Percentiles rank a stretch among this genome's conserved stretches.
Evolutionary conservation across 2,888 invertebrate species (phyloP).

Genomic region (Heteromurus nitidus): DNA sequence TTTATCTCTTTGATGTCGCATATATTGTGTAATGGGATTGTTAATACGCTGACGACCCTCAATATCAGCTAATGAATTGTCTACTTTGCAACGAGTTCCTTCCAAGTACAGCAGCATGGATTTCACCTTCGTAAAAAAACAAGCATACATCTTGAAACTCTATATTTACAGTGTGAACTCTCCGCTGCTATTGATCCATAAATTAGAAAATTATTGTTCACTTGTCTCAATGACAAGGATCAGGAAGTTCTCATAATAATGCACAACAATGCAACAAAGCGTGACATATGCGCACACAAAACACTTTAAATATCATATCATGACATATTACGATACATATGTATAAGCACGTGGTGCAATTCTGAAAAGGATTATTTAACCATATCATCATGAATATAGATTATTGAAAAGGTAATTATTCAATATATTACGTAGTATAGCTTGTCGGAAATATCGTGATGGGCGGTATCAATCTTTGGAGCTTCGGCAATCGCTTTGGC

Average conservation of each 20-base stretch:
- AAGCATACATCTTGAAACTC: conserved; percentile 7
- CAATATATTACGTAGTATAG: conserved; percentile 85
- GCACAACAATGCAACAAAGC: background rate
- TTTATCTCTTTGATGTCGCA: conserved; percentile 87
- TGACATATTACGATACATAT: no score
- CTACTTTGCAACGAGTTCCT: conserved; percentile 91
- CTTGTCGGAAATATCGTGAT: conserved; percentile 93
- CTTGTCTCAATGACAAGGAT: conserved; percentile 5
- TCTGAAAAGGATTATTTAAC: no score
- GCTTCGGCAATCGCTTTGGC: conserved; percentile 90
- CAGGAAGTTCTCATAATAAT: conserved; percentile 26
- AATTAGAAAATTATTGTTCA: conserved; percentile 1
- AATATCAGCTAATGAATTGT: conserved; percentile 87
- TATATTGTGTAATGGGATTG: conserved; percentile 90
- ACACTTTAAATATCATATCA: no score
- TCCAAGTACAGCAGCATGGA: conserved; percentile 94
- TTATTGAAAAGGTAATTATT: background rate
- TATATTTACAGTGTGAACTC: background rate
- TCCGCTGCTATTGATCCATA: conserved; percentile 6
- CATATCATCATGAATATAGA: no score
- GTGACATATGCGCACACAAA: background rate
- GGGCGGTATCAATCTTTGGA: conserved; percentile 90
- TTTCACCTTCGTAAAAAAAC: conserved; percentile 82
- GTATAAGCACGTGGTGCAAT: no score
- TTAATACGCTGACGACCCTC: conserved; percentile 86